Base-by-base conservation (phyloP, 2,113 vertebrate species). In the Sporophila hypoxantha region DNA sequence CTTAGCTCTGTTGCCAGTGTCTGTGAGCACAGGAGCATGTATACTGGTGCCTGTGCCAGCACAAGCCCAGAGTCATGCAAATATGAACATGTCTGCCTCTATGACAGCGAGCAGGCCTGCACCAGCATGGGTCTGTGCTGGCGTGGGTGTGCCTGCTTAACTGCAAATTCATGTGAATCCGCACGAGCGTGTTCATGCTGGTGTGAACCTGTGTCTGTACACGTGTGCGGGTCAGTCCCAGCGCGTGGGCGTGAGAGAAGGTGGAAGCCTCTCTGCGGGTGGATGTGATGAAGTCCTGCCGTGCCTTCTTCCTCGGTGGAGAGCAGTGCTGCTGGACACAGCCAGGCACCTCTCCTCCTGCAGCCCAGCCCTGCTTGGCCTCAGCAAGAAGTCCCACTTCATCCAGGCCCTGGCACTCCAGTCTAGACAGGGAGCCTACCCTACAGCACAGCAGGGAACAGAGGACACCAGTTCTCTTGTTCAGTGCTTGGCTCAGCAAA, bases 261-360 rank as follows among this genome's bases (percentile, higher is more conserved):
- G 9, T 12, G 44, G 55, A 42, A 53, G 50, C 44, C 68, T 73
- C 57, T 76, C 23, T 56, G 21, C 42, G 47, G 14, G 18, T 9
- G 52, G 39, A n/a, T 3, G 57, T 3, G 15, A 71, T 5, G 1
- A 37, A 25, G 22, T 4, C 65, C 76, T 25, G 65, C 73, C 0
- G 0, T 32, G 42, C 20, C 10, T 26, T 22, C 29, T 15, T 49
- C 26, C n/a, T 62, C 0, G 0, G 37, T 0, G 0, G 57, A 78
- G 37, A 10, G 56, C 41, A 39, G 57, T 2, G 3, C 57, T 20
- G 55, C 8, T 6, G 66, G 62, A 78, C 42, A 5, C 1, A 11
- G 41, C 11, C 65, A 16, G 47, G 30, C 44, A 29, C 39, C 36
- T 34, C 34, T 64, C 47, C 36, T 1, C 5, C 36, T 10, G 55